Base-by-base conservation (phyloP, 2,797 vertebrate species). In the Thalassophryne amazonica region DNA sequence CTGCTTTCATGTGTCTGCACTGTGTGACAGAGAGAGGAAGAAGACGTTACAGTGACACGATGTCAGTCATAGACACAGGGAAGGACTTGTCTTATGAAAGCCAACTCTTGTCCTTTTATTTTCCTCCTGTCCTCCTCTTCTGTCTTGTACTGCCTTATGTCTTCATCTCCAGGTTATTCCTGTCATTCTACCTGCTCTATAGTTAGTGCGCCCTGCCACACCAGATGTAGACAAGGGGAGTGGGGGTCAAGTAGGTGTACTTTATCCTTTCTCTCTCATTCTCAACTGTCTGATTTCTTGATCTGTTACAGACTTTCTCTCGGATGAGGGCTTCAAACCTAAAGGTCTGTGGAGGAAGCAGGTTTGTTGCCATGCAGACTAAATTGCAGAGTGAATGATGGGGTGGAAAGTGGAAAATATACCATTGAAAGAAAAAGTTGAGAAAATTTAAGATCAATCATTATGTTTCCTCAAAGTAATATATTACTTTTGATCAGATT, bases 41-140 rank as follows among this genome's bases (percentile, higher is more conserved):
- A 93, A 95, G 93, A 98, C 90, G 92, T 97, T 94, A 96, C 79
- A 79, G 88, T 96, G 96, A 98, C 95, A 94, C 93, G 92, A 93
- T 94, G 94, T 96, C 96, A 98, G 90, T 98, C 95, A 95, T 31
- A 65, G 25, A 41, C 36, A 32, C 65, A 89, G 60, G 73, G 82
- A 86, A 65, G 70, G 78, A 83, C 65, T 80, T 67, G 63, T 76
- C 70, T 74, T 73, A 66, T 78, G 60, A 81, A 84, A 71, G 73
- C 62, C 46, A 74, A 57, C 56, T 57, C 35, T n/a, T 85, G 91
- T 92, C 80, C 77, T 51, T 67, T 60, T 41, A 43, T 61, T 75
- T 70, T 38, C 34, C 55, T 52, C 39, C 20, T 86, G 86, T 90
- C 88, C 81, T 88, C 90, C 89, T 67, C 19, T 29, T 74, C 47